Percentiles rank a stretch among this genome's conserved stretches.
Evolutionary conservation across 2,888 invertebrate species (phyloP).

Genomic region (Tenthredo distinguenda): DNA sequence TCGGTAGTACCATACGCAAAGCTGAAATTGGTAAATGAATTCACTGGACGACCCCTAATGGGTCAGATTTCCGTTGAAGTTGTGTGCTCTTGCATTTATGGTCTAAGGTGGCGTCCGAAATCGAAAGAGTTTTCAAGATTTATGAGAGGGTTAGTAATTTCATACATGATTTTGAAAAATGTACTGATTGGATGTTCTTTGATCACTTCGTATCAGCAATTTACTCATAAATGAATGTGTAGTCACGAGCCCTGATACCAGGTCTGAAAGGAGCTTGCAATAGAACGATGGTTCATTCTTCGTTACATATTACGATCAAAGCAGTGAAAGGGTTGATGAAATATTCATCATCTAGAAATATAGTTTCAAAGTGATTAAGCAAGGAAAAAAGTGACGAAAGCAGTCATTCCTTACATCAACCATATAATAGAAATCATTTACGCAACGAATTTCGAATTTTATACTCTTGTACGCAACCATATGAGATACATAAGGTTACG

Average conservation of each 20-base stretch:
- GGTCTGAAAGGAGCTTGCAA: not conserved
- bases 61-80: constrained; percentile 78
- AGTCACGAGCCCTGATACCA: not conserved
- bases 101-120: constrained; percentile 69
- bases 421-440: not conserved
- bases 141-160: constrained; percentile 69
- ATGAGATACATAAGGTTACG: not conserved
- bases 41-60: constrained; percentile 69
- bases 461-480: not conserved
- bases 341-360: constrained; percentile 10
- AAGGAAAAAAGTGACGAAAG: not conserved
- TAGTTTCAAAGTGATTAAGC: not conserved
- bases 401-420: not conserved
- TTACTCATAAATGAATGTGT: not conserved
- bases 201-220: not conserved
- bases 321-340: constrained; percentile 24
- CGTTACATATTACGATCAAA: not conserved
- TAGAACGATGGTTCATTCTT: not conserved
- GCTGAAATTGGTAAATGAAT: constrained; percentile 75
- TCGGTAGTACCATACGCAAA: constrained; percentile 80
- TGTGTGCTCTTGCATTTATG: constrained; percentile 82
- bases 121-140: constrained; percentile 76
- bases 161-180: not conserved
- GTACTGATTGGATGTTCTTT: not conserved
- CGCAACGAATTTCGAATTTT: constrained; percentile 39